These are phyloP conservation scores for Nothura maculosa DNA, from an alignment of 2,797 vertebrate genomes.

Conservation along the genomic window DNA sequence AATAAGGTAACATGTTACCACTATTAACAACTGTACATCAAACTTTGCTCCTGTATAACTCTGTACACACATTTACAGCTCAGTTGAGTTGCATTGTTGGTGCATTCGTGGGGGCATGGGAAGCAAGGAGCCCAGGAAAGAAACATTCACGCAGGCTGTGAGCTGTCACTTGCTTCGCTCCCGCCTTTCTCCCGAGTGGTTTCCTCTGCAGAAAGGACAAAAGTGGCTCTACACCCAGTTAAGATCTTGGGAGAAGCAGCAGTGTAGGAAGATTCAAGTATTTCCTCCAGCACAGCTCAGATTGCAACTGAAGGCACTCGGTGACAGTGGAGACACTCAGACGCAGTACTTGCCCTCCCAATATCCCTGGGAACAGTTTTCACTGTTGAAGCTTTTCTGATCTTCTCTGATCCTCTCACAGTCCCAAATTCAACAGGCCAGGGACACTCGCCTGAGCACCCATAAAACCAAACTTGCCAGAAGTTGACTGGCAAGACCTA, in stretches of 20 bases:
- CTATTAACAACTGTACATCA: slow-evolving; percentile 79
- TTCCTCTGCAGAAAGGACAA: slow-evolving; percentile 22
- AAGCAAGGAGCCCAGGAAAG: slow-evolving; percentile 75
- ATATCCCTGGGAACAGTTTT: not conserved
- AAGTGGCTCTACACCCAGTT: slow-evolving; percentile 58
- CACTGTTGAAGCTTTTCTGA: not conserved
- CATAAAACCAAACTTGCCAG: not conserved
- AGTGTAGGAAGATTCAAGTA: slow-evolving; percentile 78
- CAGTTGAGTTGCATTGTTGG: slow-evolving; percentile 91
- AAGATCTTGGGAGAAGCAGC: slow-evolving; percentile 78
- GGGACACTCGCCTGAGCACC: slow-evolving; percentile 20
- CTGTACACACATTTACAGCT: slow-evolving; percentile 83
- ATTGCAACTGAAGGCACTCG: slow-evolving; percentile 81
- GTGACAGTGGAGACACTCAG: slow-evolving; percentile 53
- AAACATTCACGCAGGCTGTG: slow-evolving; percentile 55
- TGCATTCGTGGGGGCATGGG: slow-evolving; percentile 84
- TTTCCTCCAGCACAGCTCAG: slow-evolving; percentile 79
- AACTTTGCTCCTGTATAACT: slow-evolving; percentile 73
- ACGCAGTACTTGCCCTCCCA: slow-evolving; percentile 46
- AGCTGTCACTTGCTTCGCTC: slow-evolving; percentile 28
- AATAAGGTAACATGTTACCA: slow-evolving; percentile 48
- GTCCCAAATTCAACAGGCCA: slow-evolving; percentile 46
- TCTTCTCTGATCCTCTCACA: not conserved
- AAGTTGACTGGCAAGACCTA: not conserved
- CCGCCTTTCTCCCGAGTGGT: slow-evolving; percentile 63